phyloP scores from a whole-genome alignment of 2,797 vertebrate genomes.

The Protosalanx chinensis region DNA sequence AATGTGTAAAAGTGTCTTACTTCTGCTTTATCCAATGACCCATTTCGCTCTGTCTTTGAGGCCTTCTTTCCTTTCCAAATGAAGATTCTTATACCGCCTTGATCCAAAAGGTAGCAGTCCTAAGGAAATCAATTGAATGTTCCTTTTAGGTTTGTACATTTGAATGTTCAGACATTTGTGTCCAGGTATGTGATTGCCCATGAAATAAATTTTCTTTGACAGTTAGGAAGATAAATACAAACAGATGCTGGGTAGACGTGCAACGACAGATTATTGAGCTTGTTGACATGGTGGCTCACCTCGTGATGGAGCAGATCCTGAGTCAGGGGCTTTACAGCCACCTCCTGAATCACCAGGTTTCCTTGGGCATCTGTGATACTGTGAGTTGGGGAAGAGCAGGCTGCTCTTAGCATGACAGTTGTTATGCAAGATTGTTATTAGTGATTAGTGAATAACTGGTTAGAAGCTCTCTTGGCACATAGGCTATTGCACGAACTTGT shows the following conservation, averaged over 20 bases:
- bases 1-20: conserved; percentile 52
- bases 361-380: conserved; percentile 77
- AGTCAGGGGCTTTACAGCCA: conserved; percentile 76
- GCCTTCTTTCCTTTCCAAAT: conserved; percentile 78
- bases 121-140: conserved; percentile 35
- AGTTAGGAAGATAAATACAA: background rate
- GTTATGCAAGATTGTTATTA: no score
- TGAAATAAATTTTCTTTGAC: background rate
- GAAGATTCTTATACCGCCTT: conserved; percentile 78
- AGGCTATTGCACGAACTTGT: no score
- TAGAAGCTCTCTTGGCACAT: no score
- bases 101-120: conserved; percentile 87
- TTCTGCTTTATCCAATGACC: conserved; percentile 76
- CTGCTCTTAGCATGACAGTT: background rate
- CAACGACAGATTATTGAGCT: no score
- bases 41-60: conserved; percentile 52
- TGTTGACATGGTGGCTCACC: conserved; percentile 55
- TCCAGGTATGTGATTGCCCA: background rate
- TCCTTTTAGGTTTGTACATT: no score
- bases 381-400: background rate
- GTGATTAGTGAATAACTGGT: no score
- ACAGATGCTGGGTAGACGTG: no score
- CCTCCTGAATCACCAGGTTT: conserved; percentile 80
- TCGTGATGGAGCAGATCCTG: conserved; percentile 79
- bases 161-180: background rate